Percentiles rank a stretch among this genome's conserved stretches.
Conservation (phyloP, 2,113 vertebrate species). For the Centropus bengalensis region DNA sequence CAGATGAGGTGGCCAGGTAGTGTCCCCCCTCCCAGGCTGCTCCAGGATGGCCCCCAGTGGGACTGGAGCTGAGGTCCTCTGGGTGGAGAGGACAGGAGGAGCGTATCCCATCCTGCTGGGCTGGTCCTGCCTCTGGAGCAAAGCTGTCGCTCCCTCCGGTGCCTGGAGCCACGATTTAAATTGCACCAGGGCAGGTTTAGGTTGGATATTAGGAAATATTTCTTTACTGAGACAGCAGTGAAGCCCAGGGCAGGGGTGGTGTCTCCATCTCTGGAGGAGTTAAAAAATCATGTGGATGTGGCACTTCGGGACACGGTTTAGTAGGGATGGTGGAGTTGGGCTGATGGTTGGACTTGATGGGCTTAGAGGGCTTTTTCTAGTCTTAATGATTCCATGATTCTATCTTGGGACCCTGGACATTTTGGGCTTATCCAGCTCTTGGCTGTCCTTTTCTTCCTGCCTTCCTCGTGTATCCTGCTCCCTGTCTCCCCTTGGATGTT, state of each 20-base stretch:
- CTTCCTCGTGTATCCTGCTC: not conserved
- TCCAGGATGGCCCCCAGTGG: not conserved
- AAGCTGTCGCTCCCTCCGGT: not conserved
- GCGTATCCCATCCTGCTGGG: fast-evolving
- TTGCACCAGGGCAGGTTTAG: too few species aligned
- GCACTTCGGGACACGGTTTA: too few species aligned
- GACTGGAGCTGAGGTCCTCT: not conserved
- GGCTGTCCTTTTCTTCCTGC: not conserved
- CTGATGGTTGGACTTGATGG: too few species aligned
- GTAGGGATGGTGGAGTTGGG: too few species aligned
- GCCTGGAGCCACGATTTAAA: not conserved
- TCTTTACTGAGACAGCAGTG: too few species aligned
- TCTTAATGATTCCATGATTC: too few species aligned
- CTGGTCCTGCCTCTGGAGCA: not conserved
- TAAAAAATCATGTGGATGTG: too few species aligned
- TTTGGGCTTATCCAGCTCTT: not conserved
- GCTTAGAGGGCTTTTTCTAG: too few species aligned
- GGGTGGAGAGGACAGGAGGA: not conserved
- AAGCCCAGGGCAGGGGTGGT: too few species aligned
- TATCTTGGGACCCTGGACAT: not conserved
- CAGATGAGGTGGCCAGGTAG: fast-evolving
- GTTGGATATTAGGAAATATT: too few species aligned
- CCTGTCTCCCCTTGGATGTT: not conserved
- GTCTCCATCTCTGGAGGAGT: too few species aligned
- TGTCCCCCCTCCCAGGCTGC: not conserved